Conservation (phyloP, 2,113 vertebrate species). For the Tinamus guttatus region DNA sequence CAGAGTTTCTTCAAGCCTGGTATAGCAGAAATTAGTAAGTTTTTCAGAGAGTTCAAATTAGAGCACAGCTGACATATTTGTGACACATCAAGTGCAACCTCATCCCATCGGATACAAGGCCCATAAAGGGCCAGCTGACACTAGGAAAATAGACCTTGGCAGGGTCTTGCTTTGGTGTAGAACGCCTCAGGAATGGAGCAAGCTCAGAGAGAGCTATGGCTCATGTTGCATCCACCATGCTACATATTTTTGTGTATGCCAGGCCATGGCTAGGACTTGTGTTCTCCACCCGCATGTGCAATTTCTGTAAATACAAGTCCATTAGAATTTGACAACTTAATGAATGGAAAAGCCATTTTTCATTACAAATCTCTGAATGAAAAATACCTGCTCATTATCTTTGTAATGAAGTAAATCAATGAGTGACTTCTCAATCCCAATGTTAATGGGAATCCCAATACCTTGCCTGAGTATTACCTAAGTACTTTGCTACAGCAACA, state of each 20-base stretch:
- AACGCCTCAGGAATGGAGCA: neutral
- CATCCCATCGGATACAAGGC: rapidly evolving
- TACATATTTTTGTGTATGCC: rapidly evolving
- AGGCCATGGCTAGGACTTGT: neutral
- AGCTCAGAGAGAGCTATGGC: rapidly evolving
- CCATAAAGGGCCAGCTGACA: rapidly evolving
- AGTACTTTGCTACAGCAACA: neutral
- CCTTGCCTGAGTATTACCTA: neutral
- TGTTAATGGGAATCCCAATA: constrained; percentile 7
- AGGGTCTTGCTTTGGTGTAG: too few relatives aligned
- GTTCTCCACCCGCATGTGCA: neutral
- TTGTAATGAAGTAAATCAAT: neutral
- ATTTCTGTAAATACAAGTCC: neutral
- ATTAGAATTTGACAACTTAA: neutral
- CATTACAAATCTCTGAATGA: constrained; percentile 2
- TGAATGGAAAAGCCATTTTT: neutral
- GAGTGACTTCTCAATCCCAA: neutral
- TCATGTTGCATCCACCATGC: neutral
- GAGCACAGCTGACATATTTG: rapidly evolving
- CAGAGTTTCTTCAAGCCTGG: neutral
- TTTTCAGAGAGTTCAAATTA: neutral
- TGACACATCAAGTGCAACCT: neutral
- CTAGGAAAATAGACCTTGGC: neutral
- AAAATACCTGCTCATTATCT: neutral
- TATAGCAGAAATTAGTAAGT: neutral